Percentiles rank a stretch among this genome's conserved stretches.
Conservation (phyloP, 1,140 invertebrate species). For the Hyposmocoma kahamanoa region DNA sequence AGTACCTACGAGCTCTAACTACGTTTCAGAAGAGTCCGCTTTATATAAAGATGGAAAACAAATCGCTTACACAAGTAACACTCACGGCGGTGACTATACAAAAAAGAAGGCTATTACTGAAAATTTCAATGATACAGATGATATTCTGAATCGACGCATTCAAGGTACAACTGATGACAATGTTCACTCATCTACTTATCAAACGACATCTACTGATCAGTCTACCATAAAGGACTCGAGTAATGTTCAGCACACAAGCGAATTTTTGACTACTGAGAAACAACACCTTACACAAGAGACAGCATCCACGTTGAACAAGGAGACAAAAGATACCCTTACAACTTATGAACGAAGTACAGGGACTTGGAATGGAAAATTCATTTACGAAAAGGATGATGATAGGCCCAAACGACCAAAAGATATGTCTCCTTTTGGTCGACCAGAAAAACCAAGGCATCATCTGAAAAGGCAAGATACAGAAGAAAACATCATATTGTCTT, state of each 20-base stretch:
- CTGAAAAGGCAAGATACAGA: slow-evolving; percentile 63
- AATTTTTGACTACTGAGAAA: slow-evolving; percentile 51
- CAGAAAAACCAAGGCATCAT: slow-evolving; percentile 59
- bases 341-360: slow-evolving; percentile 64
- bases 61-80: slow-evolving; percentile 57
- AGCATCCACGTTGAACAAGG: slow-evolving; percentile 28
- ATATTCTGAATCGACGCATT: slow-evolving; percentile 33
- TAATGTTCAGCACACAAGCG: slow-evolving; percentile 41
- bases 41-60: slow-evolving; percentile 61
- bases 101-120: slow-evolving; percentile 58
- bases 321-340: slow-evolving; percentile 60
- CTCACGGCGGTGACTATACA: slow-evolving; percentile 54
- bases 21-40: slow-evolving; percentile 55
- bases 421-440: slow-evolving; percentile 57
- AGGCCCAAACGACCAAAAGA: slow-evolving; percentile 55
- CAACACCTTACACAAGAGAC: slow-evolving; percentile 50
- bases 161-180: slow-evolving; percentile 34
- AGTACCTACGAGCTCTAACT: slow-evolving; percentile 52
- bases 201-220: slow-evolving; percentile 31
- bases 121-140: slow-evolving; percentile 31
- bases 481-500: slow-evolving; percentile 66
- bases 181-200: slow-evolving; percentile 25
- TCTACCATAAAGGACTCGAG: slow-evolving; percentile 33
- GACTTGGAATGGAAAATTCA: slow-evolving; percentile 65
- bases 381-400: slow-evolving; percentile 59